These are phyloP conservation scores for Lasiurus cinereus DNA, from an alignment of 2,113 vertebrate species.

Conservation along the genomic window DNA sequence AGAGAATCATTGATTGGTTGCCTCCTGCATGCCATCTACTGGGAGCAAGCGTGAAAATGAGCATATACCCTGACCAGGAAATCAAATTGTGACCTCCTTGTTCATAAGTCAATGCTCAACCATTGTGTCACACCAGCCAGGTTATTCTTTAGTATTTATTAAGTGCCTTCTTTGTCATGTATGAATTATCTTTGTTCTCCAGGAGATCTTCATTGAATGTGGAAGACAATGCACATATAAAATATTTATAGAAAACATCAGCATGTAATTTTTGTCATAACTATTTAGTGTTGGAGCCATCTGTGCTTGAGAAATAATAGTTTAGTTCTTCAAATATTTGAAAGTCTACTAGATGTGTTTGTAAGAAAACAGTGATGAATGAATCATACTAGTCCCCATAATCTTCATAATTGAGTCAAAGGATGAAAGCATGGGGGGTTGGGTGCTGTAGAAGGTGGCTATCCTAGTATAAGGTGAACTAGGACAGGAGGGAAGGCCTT, in stretches of 20 bases:
- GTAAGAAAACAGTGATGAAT: neutral
- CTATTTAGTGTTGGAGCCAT: neutral
- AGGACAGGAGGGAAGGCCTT: neutral
- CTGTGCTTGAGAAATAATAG: neutral
- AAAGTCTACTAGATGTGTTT: neutral
- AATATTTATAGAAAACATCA: constrained; percentile 7
- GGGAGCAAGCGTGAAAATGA: too few relatives aligned
- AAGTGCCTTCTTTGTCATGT: neutral
- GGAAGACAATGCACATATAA: neutral
- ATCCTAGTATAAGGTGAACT: neutral
- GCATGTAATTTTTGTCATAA: neutral
- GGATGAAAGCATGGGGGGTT: neutral
- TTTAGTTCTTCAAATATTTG: constrained; percentile 18
- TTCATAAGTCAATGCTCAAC: too few relatives aligned
- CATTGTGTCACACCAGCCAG: too few relatives aligned
- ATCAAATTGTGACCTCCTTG: too few relatives aligned
- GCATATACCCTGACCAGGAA: too few relatives aligned
- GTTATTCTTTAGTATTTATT: neutral
- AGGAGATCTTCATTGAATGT: neutral
- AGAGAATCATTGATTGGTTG: too few relatives aligned
- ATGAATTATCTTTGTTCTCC: neutral
- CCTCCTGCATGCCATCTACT: too few relatives aligned
- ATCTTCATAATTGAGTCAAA: neutral
- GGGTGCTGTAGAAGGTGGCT: neutral
- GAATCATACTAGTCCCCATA: neutral